Evolutionary conservation across 2,113 vertebrate genomes (phyloP).

Genomic region (Ranitomeya imitator): DNA sequence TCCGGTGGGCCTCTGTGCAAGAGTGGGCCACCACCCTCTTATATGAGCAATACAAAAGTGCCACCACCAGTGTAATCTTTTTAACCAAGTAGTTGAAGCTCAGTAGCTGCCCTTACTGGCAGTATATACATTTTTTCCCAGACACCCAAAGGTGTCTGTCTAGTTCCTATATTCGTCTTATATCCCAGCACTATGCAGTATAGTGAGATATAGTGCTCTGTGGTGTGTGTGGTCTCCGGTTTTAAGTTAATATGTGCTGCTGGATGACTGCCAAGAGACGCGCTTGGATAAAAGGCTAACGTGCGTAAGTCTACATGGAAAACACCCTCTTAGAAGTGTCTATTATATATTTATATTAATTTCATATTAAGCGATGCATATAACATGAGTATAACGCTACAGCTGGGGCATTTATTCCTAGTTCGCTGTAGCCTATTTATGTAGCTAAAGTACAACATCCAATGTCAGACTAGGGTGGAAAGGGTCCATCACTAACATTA

Average conservation of each 20-base stretch:
- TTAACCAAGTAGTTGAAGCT: neutral
- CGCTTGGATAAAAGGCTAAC: constrained; percentile 3
- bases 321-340: neutral
- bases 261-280: constrained; percentile 26
- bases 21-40: too few relatives aligned
- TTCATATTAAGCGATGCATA: neutral
- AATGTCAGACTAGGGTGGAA: too few relatives aligned
- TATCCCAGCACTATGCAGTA: neutral
- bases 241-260: constrained; percentile 28
- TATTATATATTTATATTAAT: constrained; percentile 34
- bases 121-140: neutral
- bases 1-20: too few relatives aligned
- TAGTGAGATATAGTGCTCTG: constrained; percentile 26
- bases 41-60: too few relatives aligned
- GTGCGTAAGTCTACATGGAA: neutral
- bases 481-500: too few relatives aligned
- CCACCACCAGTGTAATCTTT: neutral
- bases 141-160: constrained; percentile 36
- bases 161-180: constrained; percentile 21
- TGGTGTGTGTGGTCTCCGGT: constrained; percentile 33
- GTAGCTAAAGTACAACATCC: too few relatives aligned
- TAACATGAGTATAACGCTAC: neutral
- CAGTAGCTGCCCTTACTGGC: neutral
- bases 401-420: neutral
- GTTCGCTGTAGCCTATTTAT: neutral